Evolutionary conservation across 2,113 vertebrate species (phyloP), one percentile per base, ranked within the genome.

Genomic region (Axis porcinus): DNA sequence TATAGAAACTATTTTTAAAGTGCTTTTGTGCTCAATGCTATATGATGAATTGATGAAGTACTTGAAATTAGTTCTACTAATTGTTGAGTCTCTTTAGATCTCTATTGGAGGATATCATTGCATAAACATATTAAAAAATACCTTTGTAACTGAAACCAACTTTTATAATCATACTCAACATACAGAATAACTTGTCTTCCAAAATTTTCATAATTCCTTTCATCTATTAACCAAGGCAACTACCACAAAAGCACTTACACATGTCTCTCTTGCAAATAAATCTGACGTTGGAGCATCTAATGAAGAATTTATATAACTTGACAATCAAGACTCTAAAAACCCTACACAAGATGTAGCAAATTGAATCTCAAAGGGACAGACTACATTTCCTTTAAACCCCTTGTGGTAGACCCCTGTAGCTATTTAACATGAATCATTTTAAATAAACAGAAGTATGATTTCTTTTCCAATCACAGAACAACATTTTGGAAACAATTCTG

Each of bases 381-480:
- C 52, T n/a, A 13, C 17, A 47, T 94, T 84, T 92, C 92, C 70
- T 93, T 97, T 94, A 85, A 88, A 88, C 93, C 50, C 57, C 55
- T 81, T 57, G 15, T 23, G 43, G 17, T 84, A 21, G 15, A 67
- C 30, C 23, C 89, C 64, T 30, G 10, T 43, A 67, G 88, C n/a
- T 83, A 45, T 94, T 94, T 92, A 84, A 57, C 58, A 60, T 94
- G 82, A 86, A 93, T 74, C 33, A 90, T 88, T 86, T 97, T 58
- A 93, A 97, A 89, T 89, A 70, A 94, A 89, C 27, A 83, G 86
- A 96, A 57, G 14, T 97, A 14, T 84, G 10, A 89, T 91, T 97
- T 97, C 13, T 96, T 98, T 98, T 96, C 54, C 91, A 96, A 89
- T 94, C 54, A 52, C 14, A 54, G 70, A 94, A 91, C 86, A 91